Base-by-base conservation (phyloP, 2,113 vertebrate genomes). In the Gambusia holbrooki region DNA sequence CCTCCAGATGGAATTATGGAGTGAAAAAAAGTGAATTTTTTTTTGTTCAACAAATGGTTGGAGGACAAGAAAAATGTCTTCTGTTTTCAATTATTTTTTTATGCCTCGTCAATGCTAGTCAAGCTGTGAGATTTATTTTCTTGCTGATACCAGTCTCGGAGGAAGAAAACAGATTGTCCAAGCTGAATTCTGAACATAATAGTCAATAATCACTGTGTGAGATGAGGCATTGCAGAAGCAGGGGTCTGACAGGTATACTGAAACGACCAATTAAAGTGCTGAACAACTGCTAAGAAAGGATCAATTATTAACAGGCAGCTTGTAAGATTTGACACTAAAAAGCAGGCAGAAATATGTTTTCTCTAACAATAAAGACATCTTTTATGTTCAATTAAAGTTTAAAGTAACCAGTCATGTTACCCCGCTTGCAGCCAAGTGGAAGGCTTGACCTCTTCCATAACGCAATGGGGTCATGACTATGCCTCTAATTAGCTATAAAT, bases 141-240 rank as follows among this genome's bases (percentile, higher is more conserved):
- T 65, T 32, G 68, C 54, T 71, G 69, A 32, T 76, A 72, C 67
- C 78, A 54, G 77, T 83, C 72, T 73, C 64, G 66, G 71, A 73
- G 45, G 66, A 27, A 42, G 69, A 70, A 65, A 33, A 32, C 62
- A 14, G 65, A 80, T 76, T 66, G 82, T 83, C 71, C 79, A 64
- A 29, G 67, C 28, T 82, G 77, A 66, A 87, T 78, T 87, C 71
- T 80, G 80, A 87, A 90, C 82, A 66, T 51, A 67, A 78, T 79
- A 75, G 90, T 93, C 92, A 84, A 90, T 92, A 88, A 76, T 74
- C 78, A 42, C 81, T 84, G 74, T 7, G 62, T 69, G 88, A 83
- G 76, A 70, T 6, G 45, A 82, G 69, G 69, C 69, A 68, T 63
- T 22, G 35, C 76, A 70, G 76, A 69, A 69, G 81, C 63, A 61